These are phyloP conservation scores for Melanocharis versteri DNA, from an alignment of 2,113 vertebrate genomes.

Conservation along the genomic window DNA sequence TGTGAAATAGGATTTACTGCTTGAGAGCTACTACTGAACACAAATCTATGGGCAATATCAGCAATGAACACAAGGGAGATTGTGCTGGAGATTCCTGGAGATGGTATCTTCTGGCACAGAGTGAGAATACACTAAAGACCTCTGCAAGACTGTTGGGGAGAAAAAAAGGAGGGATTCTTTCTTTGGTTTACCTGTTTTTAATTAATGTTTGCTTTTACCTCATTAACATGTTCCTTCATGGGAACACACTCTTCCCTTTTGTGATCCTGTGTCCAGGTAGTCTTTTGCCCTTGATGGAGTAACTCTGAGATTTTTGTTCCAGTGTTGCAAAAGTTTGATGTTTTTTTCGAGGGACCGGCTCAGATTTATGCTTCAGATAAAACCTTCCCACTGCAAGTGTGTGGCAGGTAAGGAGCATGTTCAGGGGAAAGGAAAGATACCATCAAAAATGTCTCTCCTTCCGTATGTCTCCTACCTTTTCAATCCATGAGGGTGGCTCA, in stretches of 20 bases:
- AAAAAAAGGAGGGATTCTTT: fast-evolving
- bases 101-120: not conserved
- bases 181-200: not conserved
- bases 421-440: not conserved
- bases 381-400: constrained; percentile 19
- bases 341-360: constrained; percentile 41
- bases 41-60: not conserved
- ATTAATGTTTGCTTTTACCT: not conserved
- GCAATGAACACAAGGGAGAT: not conserved
- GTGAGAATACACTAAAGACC: not conserved
- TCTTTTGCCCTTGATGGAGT: not conserved
- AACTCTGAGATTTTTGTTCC: not conserved
- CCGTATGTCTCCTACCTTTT: not conserved
- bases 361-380: constrained; percentile 45
- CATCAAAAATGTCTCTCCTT: not conserved
- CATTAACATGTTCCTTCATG: not conserved
- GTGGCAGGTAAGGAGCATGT: constrained; percentile 37
- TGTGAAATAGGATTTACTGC: not conserved
- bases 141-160: not conserved
- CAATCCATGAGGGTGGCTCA: not conserved
- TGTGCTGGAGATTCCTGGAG: not conserved
- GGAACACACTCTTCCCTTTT: not conserved
- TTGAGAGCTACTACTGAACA: not conserved
- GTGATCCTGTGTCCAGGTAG: not conserved
- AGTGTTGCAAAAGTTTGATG: constrained; percentile 15